phyloP scores from a whole-genome alignment of 2,888 invertebrate species.

The Sinotaia quadrata region DNA sequence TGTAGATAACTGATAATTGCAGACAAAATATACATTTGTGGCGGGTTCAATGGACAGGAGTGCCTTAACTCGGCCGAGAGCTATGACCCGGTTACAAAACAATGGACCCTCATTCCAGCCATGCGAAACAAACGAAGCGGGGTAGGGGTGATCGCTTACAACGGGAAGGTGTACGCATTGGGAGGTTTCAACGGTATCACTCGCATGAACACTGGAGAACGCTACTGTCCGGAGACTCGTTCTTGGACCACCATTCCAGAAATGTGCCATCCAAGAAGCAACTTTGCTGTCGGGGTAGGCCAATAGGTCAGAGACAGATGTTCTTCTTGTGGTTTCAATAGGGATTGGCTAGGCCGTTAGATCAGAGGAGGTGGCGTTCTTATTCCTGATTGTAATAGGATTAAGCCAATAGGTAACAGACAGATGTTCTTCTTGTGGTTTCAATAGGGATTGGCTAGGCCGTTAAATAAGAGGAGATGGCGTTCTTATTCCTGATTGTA shows the following conservation, averaged over 20 bases:
- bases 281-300: slow-evolving; percentile 70
- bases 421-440: too few relatives aligned
- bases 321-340: too few relatives aligned
- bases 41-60: slow-evolving; percentile 73
- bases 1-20: too few relatives aligned
- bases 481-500: too few relatives aligned
- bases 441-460: too few relatives aligned
- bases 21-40: slow-evolving; percentile 71
- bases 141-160: slow-evolving; percentile 90
- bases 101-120: slow-evolving; percentile 74
- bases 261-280: slow-evolving; percentile 71
- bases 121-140: slow-evolving; percentile 92
- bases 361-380: too few relatives aligned
- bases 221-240: slow-evolving; percentile 76
- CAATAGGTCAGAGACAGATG: too few relatives aligned
- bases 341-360: too few relatives aligned
- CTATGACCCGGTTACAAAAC: slow-evolving; percentile 66
- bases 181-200: slow-evolving; percentile 94
- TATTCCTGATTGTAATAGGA: too few relatives aligned
- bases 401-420: too few relatives aligned
- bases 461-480: too few relatives aligned
- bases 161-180: slow-evolving; percentile 80
- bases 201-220: slow-evolving; percentile 90
- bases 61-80: slow-evolving; percentile 70
- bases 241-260: slow-evolving; percentile 72